These are phyloP conservation scores for Rallus crepitans DNA, from an alignment of 2,797 vertebrate genomes.

Conservation along the genomic window DNA sequence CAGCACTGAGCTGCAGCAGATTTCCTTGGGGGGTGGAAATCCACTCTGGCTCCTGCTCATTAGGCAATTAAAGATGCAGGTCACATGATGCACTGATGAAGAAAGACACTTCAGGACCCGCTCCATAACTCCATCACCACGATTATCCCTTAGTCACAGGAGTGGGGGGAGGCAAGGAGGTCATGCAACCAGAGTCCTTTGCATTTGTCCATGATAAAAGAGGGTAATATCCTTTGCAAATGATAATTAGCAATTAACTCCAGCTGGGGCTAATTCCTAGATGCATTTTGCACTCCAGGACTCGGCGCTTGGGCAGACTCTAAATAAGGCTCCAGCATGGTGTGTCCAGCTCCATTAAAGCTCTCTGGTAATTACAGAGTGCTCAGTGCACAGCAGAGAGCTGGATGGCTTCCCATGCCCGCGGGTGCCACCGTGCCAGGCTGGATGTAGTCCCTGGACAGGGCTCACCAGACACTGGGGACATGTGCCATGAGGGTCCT, in stretches of 20 bases:
- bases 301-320: neutral
- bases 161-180: neutral
- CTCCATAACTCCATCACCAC: neutral
- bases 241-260: constrained; percentile 44
- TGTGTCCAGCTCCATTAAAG: neutral
- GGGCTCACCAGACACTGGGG: rapidly evolving
- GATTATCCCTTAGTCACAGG: neutral
- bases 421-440: neutral
- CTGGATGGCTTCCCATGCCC: neutral
- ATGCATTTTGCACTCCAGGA: constrained; percentile 25
- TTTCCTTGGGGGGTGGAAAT: neutral
- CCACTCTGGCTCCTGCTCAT: neutral
- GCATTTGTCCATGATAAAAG: neutral
- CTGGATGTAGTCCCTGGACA: neutral
- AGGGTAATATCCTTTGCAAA: constrained; percentile 7
- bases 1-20: neutral
- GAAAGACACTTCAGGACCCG: neutral
- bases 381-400: neutral
- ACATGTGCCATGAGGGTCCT: rapidly evolving
- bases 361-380: neutral
- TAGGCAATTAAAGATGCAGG: neutral
- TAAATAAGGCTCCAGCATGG: neutral
- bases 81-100: neutral
- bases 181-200: neutral
- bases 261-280: constrained; percentile 42